Percentiles rank a stretch among this genome's conserved stretches.
phyloP scores from a whole-genome alignment of 2,797 vertebrate species.

The Gallinago solitaria region DNA sequence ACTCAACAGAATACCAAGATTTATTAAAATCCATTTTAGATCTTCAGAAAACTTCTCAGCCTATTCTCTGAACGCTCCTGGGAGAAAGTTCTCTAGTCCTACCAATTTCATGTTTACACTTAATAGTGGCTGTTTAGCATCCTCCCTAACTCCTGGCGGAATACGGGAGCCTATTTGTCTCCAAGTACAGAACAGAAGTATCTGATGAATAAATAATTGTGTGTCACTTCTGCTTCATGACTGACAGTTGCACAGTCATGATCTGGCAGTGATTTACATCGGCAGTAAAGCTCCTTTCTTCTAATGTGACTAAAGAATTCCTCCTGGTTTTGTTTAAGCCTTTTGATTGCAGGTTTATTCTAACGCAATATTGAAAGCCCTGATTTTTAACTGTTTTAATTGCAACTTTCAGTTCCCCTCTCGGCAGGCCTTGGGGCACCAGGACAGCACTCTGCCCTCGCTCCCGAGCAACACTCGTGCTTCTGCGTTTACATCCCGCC shows the following conservation, averaged over 20 bases:
- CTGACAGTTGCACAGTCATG: not conserved
- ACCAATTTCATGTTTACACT: not conserved
- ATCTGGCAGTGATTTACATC: not conserved
- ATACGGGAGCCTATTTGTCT: not conserved
- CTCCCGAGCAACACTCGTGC: rapidly evolving
- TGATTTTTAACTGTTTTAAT: not conserved
- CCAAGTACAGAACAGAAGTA: not conserved
- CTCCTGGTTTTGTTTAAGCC: not conserved
- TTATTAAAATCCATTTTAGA: not conserved
- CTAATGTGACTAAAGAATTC: not conserved
- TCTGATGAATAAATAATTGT: constrained; percentile 14
- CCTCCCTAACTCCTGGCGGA: not conserved
- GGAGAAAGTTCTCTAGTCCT: not conserved
- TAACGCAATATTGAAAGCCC: not conserved
- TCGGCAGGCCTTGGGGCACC: not conserved
- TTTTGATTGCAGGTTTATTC: not conserved
- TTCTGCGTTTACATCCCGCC: not conserved
- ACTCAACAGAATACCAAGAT: not conserved
- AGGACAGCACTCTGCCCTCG: not conserved
- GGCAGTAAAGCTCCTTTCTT: not conserved
- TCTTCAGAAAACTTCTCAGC: not conserved
- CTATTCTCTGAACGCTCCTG: not conserved
- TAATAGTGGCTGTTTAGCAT: not conserved
- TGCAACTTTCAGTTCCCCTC: not conserved
- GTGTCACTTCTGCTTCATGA: not conserved